These are phyloP conservation scores for Aphelocoma coerulescens DNA, from an alignment of 2,113 vertebrate species.

Conservation along the genomic window DNA sequence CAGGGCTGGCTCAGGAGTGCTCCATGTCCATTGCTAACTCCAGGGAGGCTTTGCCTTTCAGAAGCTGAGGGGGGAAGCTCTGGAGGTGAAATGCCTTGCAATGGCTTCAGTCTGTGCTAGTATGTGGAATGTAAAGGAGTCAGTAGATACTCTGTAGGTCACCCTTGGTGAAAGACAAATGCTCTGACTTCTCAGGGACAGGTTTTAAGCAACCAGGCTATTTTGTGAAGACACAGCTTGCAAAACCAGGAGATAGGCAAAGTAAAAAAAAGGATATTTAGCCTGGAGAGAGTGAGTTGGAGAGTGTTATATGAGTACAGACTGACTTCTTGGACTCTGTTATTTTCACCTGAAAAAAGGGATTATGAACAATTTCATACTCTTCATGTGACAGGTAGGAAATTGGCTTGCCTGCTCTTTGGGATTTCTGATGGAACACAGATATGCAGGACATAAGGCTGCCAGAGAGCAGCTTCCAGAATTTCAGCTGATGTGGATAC, in stretches of 20 bases:
- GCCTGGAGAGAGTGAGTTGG: neutral
- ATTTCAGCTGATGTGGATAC: neutral
- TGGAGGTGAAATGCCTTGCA: neutral
- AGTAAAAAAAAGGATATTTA: neutral
- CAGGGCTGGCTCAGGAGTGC: neutral
- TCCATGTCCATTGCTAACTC: accelerated
- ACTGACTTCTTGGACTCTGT: neutral
- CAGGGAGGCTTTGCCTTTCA: neutral
- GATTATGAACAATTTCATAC: neutral
- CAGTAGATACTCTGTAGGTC: neutral
- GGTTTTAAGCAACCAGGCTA: neutral
- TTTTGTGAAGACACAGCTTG: neutral
- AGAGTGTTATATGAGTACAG: neutral
- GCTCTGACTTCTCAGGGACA: neutral
- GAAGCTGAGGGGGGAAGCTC: neutral
- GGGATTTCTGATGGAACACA: neutral
- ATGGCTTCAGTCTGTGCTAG: neutral
- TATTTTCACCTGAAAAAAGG: neutral
- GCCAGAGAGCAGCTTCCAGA: neutral
- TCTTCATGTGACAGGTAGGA: neutral
- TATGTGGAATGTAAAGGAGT: accelerated
- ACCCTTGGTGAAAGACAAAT: neutral
- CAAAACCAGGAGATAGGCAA: neutral
- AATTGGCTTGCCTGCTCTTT: neutral
- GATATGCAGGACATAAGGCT: neutral